These are phyloP conservation scores for Nesidiocoris tenuis DNA, from an alignment of 2,888 invertebrate genomes.

Conservation along the genomic window DNA sequence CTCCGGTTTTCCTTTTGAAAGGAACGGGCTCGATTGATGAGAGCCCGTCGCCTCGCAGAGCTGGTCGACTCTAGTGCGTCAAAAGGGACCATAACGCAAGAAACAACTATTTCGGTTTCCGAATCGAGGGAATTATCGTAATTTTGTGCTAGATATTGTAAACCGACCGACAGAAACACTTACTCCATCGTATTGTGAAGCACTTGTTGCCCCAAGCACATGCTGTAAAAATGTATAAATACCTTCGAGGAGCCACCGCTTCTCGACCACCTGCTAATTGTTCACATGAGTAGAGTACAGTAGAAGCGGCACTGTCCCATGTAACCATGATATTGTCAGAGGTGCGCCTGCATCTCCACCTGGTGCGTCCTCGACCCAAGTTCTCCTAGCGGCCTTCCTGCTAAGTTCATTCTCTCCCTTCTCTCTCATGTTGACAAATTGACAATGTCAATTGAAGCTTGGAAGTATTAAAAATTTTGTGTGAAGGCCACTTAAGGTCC, in stretches of 20 bases:
- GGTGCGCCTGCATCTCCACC: too few relatives aligned
- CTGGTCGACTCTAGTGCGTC: not conserved
- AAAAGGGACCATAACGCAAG: not conserved
- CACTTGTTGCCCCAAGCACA: slow-evolving; percentile 29
- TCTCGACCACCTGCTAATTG: not conserved
- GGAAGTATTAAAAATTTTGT: too few relatives aligned
- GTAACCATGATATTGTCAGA: too few relatives aligned
- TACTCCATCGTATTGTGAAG: not conserved
- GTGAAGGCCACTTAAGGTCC: too few relatives aligned
- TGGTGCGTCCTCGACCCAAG: too few relatives aligned
- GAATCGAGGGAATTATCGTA: not conserved
- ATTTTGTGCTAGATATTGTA: not conserved
- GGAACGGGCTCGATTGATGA: not conserved
- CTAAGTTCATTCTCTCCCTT: too few relatives aligned
- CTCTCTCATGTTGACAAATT: too few relatives aligned
- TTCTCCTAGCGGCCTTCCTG: too few relatives aligned
- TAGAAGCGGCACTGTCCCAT: too few relatives aligned
- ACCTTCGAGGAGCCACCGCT: not conserved
- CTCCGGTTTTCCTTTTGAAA: not conserved
- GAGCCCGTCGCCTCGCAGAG: not conserved
- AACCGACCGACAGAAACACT: not conserved
- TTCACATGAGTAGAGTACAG: too few relatives aligned
- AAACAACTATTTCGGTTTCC: too few relatives aligned
- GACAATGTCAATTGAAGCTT: too few relatives aligned
- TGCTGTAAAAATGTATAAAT: slow-evolving; percentile 15